These are phyloP conservation scores for Cylas formicarius DNA, from an alignment of 1,140 invertebrate species.

Conservation along the genomic window DNA sequence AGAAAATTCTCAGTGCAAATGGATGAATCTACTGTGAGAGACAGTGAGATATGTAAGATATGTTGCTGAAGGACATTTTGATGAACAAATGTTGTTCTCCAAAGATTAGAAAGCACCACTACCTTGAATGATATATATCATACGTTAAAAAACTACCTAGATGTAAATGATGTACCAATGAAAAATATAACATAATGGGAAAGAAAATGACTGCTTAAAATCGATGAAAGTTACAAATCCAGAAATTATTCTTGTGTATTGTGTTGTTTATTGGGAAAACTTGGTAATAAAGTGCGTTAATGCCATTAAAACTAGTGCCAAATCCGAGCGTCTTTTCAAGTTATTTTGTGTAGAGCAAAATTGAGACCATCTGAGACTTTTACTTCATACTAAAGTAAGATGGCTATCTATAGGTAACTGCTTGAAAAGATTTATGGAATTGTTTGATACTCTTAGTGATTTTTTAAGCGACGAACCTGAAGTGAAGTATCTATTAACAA, in stretches of 20 bases:
- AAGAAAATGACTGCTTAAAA: conserved; percentile 21
- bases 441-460: conserved; percentile 20
- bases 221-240: conserved; percentile 16
- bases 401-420: conserved; percentile 24
- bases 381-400: conserved; percentile 25
- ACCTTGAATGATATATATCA: too few species aligned
- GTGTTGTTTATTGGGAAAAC: conserved; percentile 23
- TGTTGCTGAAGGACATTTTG: too few species aligned
- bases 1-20: too few species aligned
- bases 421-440: conserved; percentile 25
- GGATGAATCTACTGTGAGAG: too few species aligned
- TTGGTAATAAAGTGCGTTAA: conserved; percentile 19
- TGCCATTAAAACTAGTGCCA: conserved; percentile 23
- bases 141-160: too few species aligned
- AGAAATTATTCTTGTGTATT: conserved; percentile 24
- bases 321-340: conserved; percentile 22
- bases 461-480: conserved; percentile 22
- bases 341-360: conserved; percentile 22
- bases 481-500: conserved; percentile 22
- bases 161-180: too few species aligned
- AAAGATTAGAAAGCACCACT: too few species aligned
- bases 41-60: too few species aligned
- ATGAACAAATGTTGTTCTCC: too few species aligned
- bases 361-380: conserved; percentile 23
- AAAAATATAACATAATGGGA: conserved; percentile 16